phyloP scores from a whole-genome alignment of 2,888 invertebrate genomes.

The Saturnia pavonia region DNA sequence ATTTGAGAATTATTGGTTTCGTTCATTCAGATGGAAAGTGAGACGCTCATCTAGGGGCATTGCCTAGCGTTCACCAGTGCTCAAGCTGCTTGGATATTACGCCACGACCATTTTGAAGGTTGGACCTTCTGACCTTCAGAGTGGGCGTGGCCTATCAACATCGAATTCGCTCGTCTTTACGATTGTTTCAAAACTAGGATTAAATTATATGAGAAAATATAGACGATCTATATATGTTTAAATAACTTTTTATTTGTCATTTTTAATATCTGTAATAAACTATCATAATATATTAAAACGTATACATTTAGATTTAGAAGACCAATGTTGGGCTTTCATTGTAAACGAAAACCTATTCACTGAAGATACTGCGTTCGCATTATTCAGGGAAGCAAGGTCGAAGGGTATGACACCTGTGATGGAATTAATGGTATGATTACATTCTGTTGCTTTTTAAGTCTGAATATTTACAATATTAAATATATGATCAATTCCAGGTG shows the following conservation, averaged over 20 bases:
- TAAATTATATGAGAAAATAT: too few relatives aligned
- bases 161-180: too few relatives aligned
- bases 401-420: constrained; percentile 82
- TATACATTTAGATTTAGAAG: constrained; percentile 82
- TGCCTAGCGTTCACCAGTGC: too few relatives aligned
- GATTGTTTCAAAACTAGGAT: background rate
- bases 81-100: too few relatives aligned
- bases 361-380: constrained; percentile 88
- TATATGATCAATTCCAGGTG: constrained; percentile 52
- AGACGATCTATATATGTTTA: too few relatives aligned
- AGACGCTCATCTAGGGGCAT: too few relatives aligned
- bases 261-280: background rate
- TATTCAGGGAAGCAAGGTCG: constrained; percentile 83
- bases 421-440: constrained; percentile 82
- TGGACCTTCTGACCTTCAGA: too few relatives aligned
- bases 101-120: too few relatives aligned
- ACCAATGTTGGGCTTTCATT: constrained; percentile 90
- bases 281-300: constrained; percentile 6
- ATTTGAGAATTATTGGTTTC: too few relatives aligned
- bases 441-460: background rate
- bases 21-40: too few relatives aligned
- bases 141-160: too few relatives aligned
- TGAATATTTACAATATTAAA: background rate
- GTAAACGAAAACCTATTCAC: constrained; percentile 85
- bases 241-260: too few relatives aligned